phyloP scores from a whole-genome alignment of 2,797 vertebrate genomes.

The Neosilurus mollespiculum region DNA sequence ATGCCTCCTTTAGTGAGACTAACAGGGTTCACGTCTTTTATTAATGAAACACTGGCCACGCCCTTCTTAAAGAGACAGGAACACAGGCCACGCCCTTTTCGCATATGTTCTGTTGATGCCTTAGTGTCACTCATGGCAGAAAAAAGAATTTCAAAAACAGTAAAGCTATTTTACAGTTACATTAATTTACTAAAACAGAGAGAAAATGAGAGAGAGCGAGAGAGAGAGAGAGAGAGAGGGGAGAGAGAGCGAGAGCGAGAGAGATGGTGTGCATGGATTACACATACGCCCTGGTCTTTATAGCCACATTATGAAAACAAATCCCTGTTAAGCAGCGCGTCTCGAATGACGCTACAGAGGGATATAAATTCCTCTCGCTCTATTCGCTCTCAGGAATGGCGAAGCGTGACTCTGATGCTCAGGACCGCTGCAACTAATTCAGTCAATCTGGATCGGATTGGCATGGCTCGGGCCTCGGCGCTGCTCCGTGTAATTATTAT shows the following conservation, averaged over 20 bases:
- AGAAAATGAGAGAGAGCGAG: constrained; percentile 56
- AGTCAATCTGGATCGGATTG: constrained; percentile 38
- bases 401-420: constrained; percentile 13
- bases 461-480: background rate
- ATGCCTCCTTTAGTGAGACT: too few species aligned
- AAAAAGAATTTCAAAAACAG: background rate
- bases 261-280: constrained; percentile 51
- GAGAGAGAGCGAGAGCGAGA: constrained; percentile 50
- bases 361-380: constrained; percentile 40
- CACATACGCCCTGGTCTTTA: constrained; percentile 25
- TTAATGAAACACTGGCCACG: too few species aligned
- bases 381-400: constrained; percentile 24
- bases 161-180: background rate
- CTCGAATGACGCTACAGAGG: constrained; percentile 39
- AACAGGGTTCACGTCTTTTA: too few species aligned
- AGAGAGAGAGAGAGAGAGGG: constrained; percentile 54
- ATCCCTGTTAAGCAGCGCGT: constrained; percentile 43
- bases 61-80: too few species aligned
- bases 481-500: constrained; percentile 31
- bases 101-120: background rate
- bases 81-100: background rate
- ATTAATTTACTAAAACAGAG: background rate
- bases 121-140: too few species aligned
- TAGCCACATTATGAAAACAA: constrained; percentile 43
- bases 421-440: constrained; percentile 39